Evolutionary conservation across 2,797 vertebrate species (phyloP).

Genomic region (Enteromius trimaculatus): DNA sequence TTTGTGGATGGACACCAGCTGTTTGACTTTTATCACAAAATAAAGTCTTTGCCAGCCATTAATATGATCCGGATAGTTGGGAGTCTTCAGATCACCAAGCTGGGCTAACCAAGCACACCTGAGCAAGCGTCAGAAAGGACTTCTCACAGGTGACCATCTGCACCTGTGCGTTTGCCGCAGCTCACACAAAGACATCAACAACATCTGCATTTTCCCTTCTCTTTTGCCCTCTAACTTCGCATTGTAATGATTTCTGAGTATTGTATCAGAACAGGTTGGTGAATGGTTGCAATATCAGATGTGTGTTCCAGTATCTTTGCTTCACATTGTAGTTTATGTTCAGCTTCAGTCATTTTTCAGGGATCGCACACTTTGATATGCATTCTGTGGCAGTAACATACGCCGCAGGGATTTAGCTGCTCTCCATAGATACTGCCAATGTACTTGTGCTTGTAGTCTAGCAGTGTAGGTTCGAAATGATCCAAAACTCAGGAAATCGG

Average conservation of each 20-base stretch:
- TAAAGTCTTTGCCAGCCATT: constrained; percentile 92
- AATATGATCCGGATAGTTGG: constrained; percentile 96
- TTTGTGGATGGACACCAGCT: constrained; percentile 99
- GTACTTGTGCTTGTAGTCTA: constrained; percentile 21
- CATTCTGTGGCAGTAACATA: constrained; percentile 38
- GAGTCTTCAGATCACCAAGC: constrained; percentile 97
- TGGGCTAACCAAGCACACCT: constrained; percentile 80
- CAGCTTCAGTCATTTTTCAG: constrained; percentile 60
- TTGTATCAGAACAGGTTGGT: constrained; percentile 51
- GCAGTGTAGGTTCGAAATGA: constrained; percentile 9
- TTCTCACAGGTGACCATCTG: constrained; percentile 64
- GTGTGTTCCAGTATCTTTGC: constrained; percentile 44
- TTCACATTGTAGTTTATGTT: constrained; percentile 46
- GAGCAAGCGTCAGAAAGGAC: constrained; percentile 66
- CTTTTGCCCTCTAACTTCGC: constrained; percentile 45
- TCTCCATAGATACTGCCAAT: constrained; percentile 36
- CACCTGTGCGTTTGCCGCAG: constrained; percentile 62
- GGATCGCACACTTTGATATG: constrained; percentile 60
- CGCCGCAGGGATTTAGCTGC: constrained; percentile 45
- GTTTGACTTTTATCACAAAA: constrained; percentile 99
- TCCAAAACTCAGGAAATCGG: constrained; percentile 51
- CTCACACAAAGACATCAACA: constrained; percentile 60
- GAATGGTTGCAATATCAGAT: constrained; percentile 61
- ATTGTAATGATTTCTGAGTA: constrained; percentile 25
- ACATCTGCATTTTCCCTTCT: constrained; percentile 59